A percentile compares a stretch with the other conserved stretches of the same genome.
Evolutionary conservation across 2,113 vertebrate species (phyloP).

Genomic region (Megaleporinus macrocephalus): DNA sequence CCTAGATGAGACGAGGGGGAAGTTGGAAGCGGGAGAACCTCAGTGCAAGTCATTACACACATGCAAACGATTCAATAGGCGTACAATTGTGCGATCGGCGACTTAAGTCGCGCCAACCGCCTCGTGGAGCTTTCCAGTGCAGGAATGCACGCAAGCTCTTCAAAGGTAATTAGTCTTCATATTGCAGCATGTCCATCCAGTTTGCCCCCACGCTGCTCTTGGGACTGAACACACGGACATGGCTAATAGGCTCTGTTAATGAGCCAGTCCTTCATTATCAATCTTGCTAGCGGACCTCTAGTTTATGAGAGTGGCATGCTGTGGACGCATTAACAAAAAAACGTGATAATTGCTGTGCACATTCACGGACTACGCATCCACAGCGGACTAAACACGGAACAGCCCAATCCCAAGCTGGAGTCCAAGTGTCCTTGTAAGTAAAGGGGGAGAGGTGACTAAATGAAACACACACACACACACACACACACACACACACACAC

Average conservation of each 20-base stretch:
- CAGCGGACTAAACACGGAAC: conserved; percentile 62
- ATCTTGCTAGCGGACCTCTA: conserved; percentile 74
- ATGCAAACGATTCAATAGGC: conserved; percentile 64
- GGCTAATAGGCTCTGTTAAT: conserved; percentile 84
- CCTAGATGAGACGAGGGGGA: conserved; percentile 2
- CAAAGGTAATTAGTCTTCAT: conserved; percentile 83
- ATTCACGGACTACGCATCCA: conserved; percentile 53
- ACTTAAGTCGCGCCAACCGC: conserved; percentile 62
- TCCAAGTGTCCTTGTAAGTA: conserved; percentile 59
- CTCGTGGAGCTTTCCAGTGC: conserved; percentile 68
- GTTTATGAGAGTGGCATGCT: conserved; percentile 70
- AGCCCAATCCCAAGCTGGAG: conserved; percentile 56
- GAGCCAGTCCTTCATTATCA: conserved; percentile 84
- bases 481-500: not conserved
- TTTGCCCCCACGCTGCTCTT: conserved; percentile 72
- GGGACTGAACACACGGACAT: conserved; percentile 79
- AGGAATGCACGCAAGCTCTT: conserved; percentile 70
- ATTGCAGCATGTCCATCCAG: conserved; percentile 79
- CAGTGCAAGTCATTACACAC: conserved; percentile 4
- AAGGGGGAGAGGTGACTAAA: conserved; percentile 62
- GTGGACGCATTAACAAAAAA: conserved; percentile 75
- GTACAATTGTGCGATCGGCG: conserved; percentile 64
- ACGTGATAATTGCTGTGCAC: conserved; percentile 36
- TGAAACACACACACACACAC: conserved; percentile 53
- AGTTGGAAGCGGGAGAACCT: not conserved